Evolutionary conservation across 2,888 invertebrate genomes (phyloP).

Genomic region (Sinhomidia bicolor): DNA sequence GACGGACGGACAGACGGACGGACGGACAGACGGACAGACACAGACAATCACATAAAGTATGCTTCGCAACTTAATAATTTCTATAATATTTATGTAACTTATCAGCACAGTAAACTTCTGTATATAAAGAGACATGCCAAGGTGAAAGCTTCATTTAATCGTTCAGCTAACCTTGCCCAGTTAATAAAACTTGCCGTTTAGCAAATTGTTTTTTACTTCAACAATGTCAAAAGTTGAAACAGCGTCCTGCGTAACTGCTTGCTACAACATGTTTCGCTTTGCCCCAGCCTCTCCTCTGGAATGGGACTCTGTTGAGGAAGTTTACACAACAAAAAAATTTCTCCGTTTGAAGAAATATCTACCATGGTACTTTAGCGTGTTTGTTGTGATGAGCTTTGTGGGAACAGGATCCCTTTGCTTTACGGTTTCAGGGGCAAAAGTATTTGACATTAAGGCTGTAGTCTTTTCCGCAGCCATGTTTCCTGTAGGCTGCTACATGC

Average conservation of each 20-base stretch:
- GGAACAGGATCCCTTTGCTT: neutral
- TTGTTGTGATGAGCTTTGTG: neutral
- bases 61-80: no score
- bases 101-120: no score
- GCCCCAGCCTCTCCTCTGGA: neutral
- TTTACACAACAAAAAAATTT: neutral
- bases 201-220: no score
- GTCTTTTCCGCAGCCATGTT: neutral
- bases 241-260: neutral
- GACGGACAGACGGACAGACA: no score
- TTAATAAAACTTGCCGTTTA: no score
- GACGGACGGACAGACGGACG: no score
- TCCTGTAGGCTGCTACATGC: neutral
- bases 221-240: neutral
- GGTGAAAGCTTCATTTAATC: no score
- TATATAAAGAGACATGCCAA: no score
- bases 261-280: neutral
- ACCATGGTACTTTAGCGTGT: neutral
- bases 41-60: no score
- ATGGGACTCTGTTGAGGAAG: neutral
- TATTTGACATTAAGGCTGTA: neutral
- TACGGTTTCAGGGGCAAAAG: neutral
- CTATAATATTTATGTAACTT: no score
- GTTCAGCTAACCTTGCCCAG: no score
- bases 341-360: neutral